Conservation (phyloP, 2,113 vertebrate species). For the Dissostichus mawsoni region DNA sequence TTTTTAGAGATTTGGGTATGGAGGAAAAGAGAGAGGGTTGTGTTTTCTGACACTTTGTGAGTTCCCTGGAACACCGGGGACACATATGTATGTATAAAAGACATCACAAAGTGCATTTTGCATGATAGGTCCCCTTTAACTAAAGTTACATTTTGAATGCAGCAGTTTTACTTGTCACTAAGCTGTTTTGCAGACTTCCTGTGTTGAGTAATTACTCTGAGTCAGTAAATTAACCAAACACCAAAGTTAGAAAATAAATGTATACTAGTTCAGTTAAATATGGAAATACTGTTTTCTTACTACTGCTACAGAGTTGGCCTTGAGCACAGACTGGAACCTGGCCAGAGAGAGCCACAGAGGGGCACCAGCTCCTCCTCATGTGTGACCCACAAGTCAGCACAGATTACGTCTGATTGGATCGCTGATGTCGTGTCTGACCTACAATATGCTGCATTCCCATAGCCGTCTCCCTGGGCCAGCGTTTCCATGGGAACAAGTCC, state of each 20-base stretch:
- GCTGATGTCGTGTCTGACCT: slow-evolving; percentile 83
- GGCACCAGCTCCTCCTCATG: slow-evolving; percentile 69
- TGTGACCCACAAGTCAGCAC: slow-evolving; percentile 80
- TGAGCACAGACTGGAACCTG: slow-evolving; percentile 9
- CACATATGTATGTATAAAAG: no score
- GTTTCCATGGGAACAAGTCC: slow-evolving; percentile 86
- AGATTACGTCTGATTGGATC: slow-evolving; percentile 80
- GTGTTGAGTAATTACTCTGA: no score
- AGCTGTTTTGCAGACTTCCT: no score
- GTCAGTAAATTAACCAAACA: no score
- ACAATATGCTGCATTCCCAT: slow-evolving; percentile 78
- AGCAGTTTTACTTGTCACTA: not conserved
- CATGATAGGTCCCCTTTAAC: no score
- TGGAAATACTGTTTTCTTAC: not conserved
- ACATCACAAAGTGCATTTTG: no score
- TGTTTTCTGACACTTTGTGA: no score
- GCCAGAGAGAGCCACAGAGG: slow-evolving; percentile 41
- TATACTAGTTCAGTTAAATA: no score
- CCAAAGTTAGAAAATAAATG: no score
- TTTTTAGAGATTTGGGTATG: no score
- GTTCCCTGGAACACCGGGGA: no score
- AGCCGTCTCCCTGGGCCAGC: slow-evolving; percentile 77
- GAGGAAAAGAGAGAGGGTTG: no score
- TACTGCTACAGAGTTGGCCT: not conserved
- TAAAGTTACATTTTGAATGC: not conserved